These are phyloP conservation scores for Silurus aristotelis DNA, from an alignment of 2,797 vertebrate species.

Conservation along the genomic window DNA sequence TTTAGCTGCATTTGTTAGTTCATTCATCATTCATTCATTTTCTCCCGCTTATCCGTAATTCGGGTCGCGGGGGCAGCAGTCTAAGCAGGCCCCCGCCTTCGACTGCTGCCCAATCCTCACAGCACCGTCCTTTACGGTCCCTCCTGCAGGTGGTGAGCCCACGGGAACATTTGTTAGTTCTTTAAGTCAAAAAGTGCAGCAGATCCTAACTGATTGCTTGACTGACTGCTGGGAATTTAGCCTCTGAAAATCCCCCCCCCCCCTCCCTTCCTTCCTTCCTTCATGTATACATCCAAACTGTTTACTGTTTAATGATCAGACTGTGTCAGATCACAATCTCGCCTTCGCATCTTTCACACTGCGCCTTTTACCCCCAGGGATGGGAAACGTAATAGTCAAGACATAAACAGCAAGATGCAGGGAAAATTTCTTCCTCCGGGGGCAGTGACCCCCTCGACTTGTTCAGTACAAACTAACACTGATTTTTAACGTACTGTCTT, in stretches of 20 bases:
- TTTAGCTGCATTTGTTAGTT: neutral
- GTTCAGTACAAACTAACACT: too few relatives aligned
- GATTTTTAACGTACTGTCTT: too few relatives aligned
- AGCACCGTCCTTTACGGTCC: too few relatives aligned
- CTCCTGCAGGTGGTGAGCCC: too few relatives aligned
- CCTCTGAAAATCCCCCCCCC: neutral
- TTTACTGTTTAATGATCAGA: constrained; percentile 20
- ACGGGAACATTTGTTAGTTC: neutral
- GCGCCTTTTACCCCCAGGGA: neutral
- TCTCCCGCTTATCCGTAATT: too few relatives aligned
- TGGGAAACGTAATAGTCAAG: neutral
- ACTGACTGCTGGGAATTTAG: neutral
- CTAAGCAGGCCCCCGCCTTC: too few relatives aligned
- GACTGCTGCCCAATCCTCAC: too few relatives aligned
- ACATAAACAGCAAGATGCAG: constrained; percentile 1
- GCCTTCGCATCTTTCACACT: neutral
- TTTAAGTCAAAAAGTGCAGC: neutral
- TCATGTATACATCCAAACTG: neutral
- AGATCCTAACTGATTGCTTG: neutral
- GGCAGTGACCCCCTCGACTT: neutral
- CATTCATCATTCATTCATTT: too few relatives aligned
- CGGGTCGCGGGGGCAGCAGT: too few relatives aligned
- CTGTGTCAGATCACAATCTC: neutral
- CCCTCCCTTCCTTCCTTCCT: neutral
- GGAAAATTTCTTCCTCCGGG: neutral